phyloP scores from a whole-genome alignment of 2,113 vertebrate genomes.

The Alces alces region DNA sequence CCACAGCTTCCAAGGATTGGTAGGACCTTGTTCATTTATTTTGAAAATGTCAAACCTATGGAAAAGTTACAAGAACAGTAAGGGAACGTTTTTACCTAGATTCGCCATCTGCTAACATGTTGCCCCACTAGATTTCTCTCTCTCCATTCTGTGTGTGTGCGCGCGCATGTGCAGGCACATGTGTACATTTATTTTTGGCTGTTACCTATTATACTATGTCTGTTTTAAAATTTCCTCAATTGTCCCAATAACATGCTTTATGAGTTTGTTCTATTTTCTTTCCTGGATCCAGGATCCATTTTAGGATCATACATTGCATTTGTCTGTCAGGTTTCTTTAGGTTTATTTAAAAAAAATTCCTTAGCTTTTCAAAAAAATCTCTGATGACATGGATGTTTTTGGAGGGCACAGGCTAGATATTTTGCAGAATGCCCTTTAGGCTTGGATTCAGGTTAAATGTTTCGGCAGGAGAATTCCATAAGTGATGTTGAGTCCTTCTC shows the following conservation, averaged over 20 bases:
- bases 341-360: not conserved
- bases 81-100: not conserved
- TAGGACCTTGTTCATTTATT: not conserved
- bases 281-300: not conserved
- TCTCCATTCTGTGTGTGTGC: accelerated
- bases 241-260: not conserved
- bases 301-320: not conserved
- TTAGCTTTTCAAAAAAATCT: not conserved
- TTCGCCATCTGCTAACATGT: not conserved
- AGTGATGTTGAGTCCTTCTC: not conserved
- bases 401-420: not conserved
- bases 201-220: not conserved
- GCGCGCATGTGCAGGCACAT: accelerated
- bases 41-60: not conserved
- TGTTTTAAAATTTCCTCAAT: not conserved
- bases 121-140: not conserved
- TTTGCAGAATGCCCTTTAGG: not conserved
- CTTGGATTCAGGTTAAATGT: not conserved
- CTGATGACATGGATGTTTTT: not conserved
- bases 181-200: not conserved
- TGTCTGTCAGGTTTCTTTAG: not conserved
- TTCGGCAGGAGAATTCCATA: not conserved
- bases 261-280: not conserved
- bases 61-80: not conserved
- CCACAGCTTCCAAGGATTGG: not conserved